Base-by-base conservation (phyloP, 2,888 invertebrate genomes). In the Cacoxenus indagator region DNA sequence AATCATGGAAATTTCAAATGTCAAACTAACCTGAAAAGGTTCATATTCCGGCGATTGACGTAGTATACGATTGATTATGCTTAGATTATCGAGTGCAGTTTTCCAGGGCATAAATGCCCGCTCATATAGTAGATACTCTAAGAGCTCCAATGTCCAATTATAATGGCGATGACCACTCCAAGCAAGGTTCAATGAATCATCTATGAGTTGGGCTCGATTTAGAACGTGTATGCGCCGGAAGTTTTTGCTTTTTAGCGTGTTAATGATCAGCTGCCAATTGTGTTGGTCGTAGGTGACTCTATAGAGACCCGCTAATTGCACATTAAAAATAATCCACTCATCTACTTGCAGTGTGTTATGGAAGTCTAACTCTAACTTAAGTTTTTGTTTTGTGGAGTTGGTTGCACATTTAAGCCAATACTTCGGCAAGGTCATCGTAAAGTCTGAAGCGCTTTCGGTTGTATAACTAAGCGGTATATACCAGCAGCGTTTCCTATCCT, bases 161-260 rank as follows among this genome's bases (percentile, higher is more conserved):
- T 95, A 95, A 68, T 91, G 89, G 2, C 93, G 86, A 64, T 91
- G 87, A 45, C 91, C 92, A 51, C 90, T 87, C 90, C 91, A 91
- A n/a, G 93, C 93, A 64, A 86, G 68, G 9, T 92, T 92, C 73
- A 93, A 90, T 0, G 93, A 91, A 86, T 97, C 97, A 65, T 94
- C 92, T 51, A 97, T 88, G 24, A 97, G 88, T 80, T 96, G 94
- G 0, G 95, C 95, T 48, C 96, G 89, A 78, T 94, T 96, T 67
- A 94, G 88, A 0, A 90, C 87, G n/a, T 93, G 91, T 65, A 96
- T 91, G 8, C 80, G 81, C 0, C 82, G 64, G 73, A 87, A 91
- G 3, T 89, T 87, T 0, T 87, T 84, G 61, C 90, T 90, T 70
- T 90, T 89, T 64, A 95, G 86, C 0, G 91, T 89, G 0, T 87